Evolutionary conservation across 2,888 invertebrate genomes (phyloP).

Genomic region (Protonemura montana): DNA sequence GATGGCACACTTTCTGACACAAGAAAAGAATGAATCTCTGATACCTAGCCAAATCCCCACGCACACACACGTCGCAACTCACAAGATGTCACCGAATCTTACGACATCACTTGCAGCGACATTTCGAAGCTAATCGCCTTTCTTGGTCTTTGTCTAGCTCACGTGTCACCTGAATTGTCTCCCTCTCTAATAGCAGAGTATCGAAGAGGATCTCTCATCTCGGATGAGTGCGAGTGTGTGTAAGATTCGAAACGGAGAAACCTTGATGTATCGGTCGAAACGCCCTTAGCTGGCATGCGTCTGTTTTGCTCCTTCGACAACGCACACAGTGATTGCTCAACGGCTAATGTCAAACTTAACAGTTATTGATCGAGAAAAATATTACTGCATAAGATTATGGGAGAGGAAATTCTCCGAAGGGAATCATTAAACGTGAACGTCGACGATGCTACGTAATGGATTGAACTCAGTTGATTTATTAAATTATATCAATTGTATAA

Average conservation of each 20-base stretch:
- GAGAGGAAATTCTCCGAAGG: not conserved
- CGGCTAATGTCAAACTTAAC: constrained; percentile 22
- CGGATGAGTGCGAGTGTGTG: not conserved
- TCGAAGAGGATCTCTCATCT: not conserved
- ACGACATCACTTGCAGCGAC: not conserved
- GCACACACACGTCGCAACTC: not conserved
- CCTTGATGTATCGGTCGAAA: constrained; percentile 1
- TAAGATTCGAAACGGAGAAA: constrained; percentile 8
- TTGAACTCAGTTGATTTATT: not conserved
- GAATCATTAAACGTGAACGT: not conserved
- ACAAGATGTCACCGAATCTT: not conserved
- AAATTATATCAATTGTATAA: not conserved
- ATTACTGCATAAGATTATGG: constrained; percentile 21
- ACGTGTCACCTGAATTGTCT: not conserved
- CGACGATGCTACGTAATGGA: not conserved
- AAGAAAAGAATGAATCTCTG: not conserved
- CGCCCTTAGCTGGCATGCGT: constrained; percentile 14
- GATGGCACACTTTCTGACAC: not conserved
- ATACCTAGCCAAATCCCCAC: not conserved
- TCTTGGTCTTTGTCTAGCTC: not conserved
- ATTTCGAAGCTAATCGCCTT: not conserved
- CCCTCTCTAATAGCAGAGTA: not conserved
- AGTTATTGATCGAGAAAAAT: constrained; percentile 26
- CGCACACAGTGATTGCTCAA: not conserved
- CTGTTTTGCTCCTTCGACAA: not conserved